Conservation (phyloP, 2,888 invertebrate genomes). For the Blastobasis adustella region DNA sequence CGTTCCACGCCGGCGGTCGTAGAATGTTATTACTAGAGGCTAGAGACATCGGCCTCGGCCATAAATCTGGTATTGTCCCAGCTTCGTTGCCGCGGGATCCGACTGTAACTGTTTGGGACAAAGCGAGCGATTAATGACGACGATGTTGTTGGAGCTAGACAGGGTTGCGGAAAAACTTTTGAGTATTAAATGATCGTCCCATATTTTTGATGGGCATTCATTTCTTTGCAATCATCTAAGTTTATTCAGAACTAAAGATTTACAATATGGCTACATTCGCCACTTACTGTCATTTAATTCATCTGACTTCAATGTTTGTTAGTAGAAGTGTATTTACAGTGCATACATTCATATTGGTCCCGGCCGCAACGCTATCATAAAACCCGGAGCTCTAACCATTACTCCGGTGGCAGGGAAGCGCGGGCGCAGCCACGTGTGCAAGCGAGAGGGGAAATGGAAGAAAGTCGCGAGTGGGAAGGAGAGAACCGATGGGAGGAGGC, state of each 20-base stretch:
- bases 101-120: not conserved
- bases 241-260: too few species aligned
- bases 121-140: too few species aligned
- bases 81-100: not conserved
- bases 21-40: slow-evolving; percentile 58
- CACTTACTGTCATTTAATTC: too few species aligned
- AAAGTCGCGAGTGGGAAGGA: slow-evolving; percentile 51
- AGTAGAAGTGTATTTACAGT: too few species aligned
- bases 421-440: slow-evolving; percentile 54
- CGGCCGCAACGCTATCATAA: slow-evolving; percentile 7
- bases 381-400: slow-evolving; percentile 8
- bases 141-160: too few species aligned
- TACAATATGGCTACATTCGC: too few species aligned
- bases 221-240: too few species aligned
- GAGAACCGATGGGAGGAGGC: slow-evolving; percentile 62
- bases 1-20: slow-evolving; percentile 71
- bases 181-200: too few species aligned
- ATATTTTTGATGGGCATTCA: too few species aligned
- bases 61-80: not conserved
- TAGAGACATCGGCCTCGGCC: slow-evolving; percentile 28
- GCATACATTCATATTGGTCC: too few species aligned
- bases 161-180: too few species aligned
- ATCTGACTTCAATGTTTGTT: too few species aligned
- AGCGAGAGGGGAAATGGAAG: slow-evolving; percentile 44
- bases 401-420: slow-evolving; percentile 63